phyloP scores from a whole-genome alignment of 2,888 invertebrate species.

The Synergus itoensis region DNA sequence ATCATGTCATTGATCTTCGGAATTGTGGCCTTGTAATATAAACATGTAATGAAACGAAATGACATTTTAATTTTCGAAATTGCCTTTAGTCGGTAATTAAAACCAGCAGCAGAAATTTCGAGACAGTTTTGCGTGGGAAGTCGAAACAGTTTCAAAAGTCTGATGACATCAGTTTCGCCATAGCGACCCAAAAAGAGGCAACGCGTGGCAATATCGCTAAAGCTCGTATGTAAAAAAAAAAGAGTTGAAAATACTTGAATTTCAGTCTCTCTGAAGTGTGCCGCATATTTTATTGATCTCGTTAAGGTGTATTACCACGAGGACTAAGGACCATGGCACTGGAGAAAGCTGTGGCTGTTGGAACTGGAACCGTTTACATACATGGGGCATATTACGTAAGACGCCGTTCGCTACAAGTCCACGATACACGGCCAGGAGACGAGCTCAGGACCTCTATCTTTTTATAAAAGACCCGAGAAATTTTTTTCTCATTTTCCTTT shows the following conservation, averaged over 20 bases:
- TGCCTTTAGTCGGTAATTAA: neutral
- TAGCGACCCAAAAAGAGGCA: neutral
- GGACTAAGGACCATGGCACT: slow-evolving; percentile 43
- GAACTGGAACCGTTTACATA: slow-evolving; percentile 44
- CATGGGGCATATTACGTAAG: slow-evolving; percentile 52
- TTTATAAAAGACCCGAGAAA: slow-evolving; percentile 29
- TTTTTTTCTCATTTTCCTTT: slow-evolving; percentile 30
- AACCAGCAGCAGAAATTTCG: neutral
- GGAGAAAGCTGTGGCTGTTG: slow-evolving; percentile 53
- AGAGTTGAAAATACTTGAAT: neutral
- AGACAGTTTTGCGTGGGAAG: neutral
- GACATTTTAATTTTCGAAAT: neutral
- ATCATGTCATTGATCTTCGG: neutral
- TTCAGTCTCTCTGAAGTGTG: neutral
- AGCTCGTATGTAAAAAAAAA: neutral
- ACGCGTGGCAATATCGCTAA: neutral
- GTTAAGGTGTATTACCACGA: slow-evolving; percentile 43
- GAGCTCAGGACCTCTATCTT: neutral
- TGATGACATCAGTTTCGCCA: slow-evolving; percentile 2
- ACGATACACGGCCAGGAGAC: neutral
- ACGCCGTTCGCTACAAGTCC: slow-evolving; percentile 43
- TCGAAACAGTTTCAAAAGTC: neutral
- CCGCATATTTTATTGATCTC: slow-evolving; percentile 46
- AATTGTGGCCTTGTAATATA: neutral
- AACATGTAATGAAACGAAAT: neutral